phyloP scores from a whole-genome alignment of 2,888 invertebrate species.

The Lasioglossum vierecki region DNA sequence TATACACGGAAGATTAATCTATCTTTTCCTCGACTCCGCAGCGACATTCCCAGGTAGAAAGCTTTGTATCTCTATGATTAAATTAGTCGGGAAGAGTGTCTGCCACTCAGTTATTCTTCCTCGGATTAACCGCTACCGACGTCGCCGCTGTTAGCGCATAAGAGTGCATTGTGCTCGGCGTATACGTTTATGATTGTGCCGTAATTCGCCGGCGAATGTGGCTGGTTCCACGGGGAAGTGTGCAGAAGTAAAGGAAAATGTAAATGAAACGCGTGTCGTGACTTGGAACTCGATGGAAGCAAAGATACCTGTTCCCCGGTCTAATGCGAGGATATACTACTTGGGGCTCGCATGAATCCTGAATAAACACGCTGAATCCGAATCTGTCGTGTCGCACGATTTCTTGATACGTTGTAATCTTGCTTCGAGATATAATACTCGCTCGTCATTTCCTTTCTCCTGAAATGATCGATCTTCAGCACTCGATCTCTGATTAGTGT shows the following conservation, averaged over 20 bases:
- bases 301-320: background rate
- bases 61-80: background rate
- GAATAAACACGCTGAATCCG: background rate
- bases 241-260: slow-evolving; percentile 5
- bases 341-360: background rate
- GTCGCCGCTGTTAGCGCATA: background rate
- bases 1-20: background rate
- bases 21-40: background rate
- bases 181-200: background rate
- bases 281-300: background rate
- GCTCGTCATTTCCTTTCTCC: background rate
- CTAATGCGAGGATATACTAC: slow-evolving; percentile 13
- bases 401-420: background rate
- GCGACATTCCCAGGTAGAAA: background rate
- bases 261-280: slow-evolving; percentile 19
- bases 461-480: background rate
- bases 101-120: background rate
- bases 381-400: background rate
- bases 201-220: background rate
- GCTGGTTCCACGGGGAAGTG: background rate
- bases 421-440: background rate
- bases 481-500: background rate
- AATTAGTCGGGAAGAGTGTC: background rate
- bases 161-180: background rate
- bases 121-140: background rate